Conservation (phyloP, 2,113 vertebrate species). For the Mesitornis unicolor region DNA sequence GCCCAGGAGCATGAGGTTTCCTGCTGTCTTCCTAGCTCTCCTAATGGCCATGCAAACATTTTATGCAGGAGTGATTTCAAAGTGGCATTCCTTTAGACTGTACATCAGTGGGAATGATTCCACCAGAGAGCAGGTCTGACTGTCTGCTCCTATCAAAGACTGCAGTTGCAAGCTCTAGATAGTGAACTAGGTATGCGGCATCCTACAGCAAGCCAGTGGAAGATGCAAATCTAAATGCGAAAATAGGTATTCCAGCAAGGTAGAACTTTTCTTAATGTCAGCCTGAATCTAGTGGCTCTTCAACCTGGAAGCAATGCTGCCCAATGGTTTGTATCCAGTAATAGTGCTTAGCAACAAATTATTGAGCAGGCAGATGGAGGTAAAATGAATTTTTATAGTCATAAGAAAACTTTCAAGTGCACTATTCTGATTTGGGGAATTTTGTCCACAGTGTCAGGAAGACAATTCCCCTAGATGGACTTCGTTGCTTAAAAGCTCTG, state of each 20-base stretch:
- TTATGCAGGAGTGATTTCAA: background rate
- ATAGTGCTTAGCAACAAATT: background rate
- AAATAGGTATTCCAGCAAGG: background rate
- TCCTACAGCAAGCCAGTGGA: background rate
- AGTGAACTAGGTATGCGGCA: background rate
- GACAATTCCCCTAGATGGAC: background rate
- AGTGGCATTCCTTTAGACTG: background rate
- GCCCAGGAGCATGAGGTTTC: background rate
- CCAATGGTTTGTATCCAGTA: background rate
- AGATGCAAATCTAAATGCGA: background rate
- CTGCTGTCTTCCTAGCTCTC: background rate
- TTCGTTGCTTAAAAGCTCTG: background rate
- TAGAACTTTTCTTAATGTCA: background rate
- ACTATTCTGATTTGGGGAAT: background rate
- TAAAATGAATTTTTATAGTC: background rate
- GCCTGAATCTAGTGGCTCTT: background rate
- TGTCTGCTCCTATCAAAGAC: background rate
- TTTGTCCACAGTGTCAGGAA: background rate
- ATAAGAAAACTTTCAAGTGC: background rate
- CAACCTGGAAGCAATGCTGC: background rate
- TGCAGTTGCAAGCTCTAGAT: background rate
- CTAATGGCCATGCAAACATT: background rate
- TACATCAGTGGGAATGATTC: background rate
- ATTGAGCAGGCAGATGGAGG: background rate
- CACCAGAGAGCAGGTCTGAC: background rate